Base-by-base conservation (phyloP, 2,888 invertebrate species). In the Cosmorhoe ocellata region DNA sequence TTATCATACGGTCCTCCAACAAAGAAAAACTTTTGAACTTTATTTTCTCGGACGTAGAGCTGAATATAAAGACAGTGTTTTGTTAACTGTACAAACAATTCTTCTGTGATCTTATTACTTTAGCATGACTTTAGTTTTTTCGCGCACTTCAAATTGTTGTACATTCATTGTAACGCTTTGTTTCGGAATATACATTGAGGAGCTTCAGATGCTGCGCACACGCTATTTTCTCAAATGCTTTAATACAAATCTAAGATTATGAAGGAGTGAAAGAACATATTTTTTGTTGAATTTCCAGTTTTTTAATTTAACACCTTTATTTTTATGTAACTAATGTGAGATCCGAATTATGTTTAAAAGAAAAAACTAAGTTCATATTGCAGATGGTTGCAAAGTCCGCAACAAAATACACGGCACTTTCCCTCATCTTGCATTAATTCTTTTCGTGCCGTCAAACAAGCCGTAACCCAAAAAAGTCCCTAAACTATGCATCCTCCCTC, bases 401-500 rank as follows among this genome's bases (percentile, higher is more conserved):
- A 24, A 7, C 24, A 24, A 24, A 24, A 24, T 18, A 18, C 2
- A 18, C 2, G 4, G 18, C 4, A 4, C 3, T 18, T 18, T 18
- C 4, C 18, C 18, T 18, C 18, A 37, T 37, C 37, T 41, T 22
- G 12, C 34, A 42, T 45, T 22, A 51, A 49, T 43, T 56, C 42
- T 52, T 49, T 43, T 18, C 26, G 31, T 8, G 14, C 26, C 32
- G 34, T 24, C 24, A 7, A 24, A 4, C 24, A 24, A 6, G 24
- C 24, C 7, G 7, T 7, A 33, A 28, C 32, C 41, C 36, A 45
- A 49, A 47, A 40, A 37, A 51, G 30, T 43, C 46, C 34, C 41
- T 58, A 38, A 58, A 58, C 49, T 42, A 52, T 58, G 51, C 52
- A 55, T 52, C 44, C 28, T 44, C 57, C 47, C 49, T 14, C 34